Evolutionary conservation across 2,888 invertebrate genomes (phyloP), one percentile per base, ranked within the genome.

Genomic region (Deilephila porcellus): DNA sequence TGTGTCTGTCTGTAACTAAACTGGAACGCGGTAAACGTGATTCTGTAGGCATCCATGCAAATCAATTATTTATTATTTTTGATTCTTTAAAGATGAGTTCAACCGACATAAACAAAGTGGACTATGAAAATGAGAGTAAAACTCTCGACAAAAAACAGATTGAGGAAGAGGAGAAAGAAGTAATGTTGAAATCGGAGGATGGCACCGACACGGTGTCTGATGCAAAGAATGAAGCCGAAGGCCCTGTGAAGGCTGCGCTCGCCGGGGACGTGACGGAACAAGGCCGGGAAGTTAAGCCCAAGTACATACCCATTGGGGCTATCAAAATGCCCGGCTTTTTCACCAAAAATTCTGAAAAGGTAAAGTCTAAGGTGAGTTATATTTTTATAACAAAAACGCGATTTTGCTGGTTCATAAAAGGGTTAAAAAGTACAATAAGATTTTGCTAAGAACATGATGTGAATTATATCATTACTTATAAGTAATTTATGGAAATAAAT

Each of bases 311-410:
- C 5, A 98, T 97, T 83, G 98, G 97, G 71, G 98, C 97, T n/a
- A 97, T 98, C 78, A 97, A 97, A 92, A 97, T 98, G 96, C 98
- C 98, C 5, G 97, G 97, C 20, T 98, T 97, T 92, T 97, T 97
- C 84, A 97, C 96, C 76, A 96, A 97, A 81, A 96, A 96, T 86
- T 97, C 97, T 80, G 97, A 97, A 77, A 96, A 96, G 86, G 97
- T 97, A 88, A 96, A 96, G 80, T 96, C 95, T 90, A 97, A 96
- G 96, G 97, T 97, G 92, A 78, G 80, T 77, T 37, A 32, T 14
- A 53, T 37, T 62, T 11, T 29, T 20, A 29, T 25, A 11, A 29
- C 25, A 19, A 56, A 56, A 56, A 56, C n/a, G 19, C 6, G 0
- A 32, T 17, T 53, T 53, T 53, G 6, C n/a, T n/a, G 17, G 56